Evolutionary conservation across 2,888 invertebrate genomes (phyloP), one percentile per base, ranked within the genome.

Genomic region (Cinara cedri): DNA sequence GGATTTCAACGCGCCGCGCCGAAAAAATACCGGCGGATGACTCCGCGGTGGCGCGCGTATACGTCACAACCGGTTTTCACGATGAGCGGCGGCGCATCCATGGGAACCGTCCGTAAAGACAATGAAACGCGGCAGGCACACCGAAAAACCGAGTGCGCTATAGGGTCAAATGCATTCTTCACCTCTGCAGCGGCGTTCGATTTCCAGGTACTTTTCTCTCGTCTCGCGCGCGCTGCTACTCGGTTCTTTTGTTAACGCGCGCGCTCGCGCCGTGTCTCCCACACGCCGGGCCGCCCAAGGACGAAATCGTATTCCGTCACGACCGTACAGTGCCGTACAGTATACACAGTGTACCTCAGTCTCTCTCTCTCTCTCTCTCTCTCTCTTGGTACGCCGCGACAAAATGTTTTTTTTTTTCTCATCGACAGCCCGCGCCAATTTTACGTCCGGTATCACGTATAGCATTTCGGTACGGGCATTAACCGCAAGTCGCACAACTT

Each of bases 131-230:
- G 13, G 19, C 70, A 19, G 19, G 11, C 72, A 11, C 60, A 21
- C n/a, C 34, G 34, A 34, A 34, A n/a, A 34, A 34, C 34, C 34
- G 34, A 34, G n/a, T 26, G 13, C 24, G 11, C 49, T 19, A 63
- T 49, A 24, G 66, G 66, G 76, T 76, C 76, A 76, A 76, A 68
- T 66, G 68, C 76, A 76, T 76, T 76, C 76, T 68, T 76, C 66
- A 57, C 66, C 76, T 57, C 75, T 46, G n/a, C 49, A n/a, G 54
- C 21, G 24, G 42, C 16, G 24, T 26, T 26, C 44, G 75, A 75
- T 75, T 55, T 75, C 26, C 76, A 57, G 19, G 57, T 66, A 66
- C 49, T 75, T 75, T 75, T 44, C 54, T 55, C 9, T 26, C 26
- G 26, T 21, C 24, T 24, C 14, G 19, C 57, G 24, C 9, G 24